These are phyloP conservation scores for Leptocoma aspasia DNA, from an alignment of 2,113 vertebrate species.

Conservation along the genomic window DNA sequence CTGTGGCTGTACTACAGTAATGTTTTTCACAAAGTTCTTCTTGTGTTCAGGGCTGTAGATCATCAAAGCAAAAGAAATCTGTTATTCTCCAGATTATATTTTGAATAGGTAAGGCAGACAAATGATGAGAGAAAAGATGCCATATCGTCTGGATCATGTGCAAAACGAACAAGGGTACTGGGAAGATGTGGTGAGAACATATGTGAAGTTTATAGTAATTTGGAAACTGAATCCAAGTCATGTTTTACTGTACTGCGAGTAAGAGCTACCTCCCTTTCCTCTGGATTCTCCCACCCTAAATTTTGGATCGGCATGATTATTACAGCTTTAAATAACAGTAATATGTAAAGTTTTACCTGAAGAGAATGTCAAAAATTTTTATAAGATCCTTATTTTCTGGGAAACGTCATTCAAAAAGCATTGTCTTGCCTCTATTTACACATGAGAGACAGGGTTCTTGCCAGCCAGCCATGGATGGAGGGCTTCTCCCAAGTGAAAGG, in stretches of 20 bases:
- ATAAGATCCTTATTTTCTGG: background rate
- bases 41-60: background rate
- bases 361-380: background rate
- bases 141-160: background rate
- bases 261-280: background rate
- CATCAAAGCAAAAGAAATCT: background rate
- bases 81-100: background rate
- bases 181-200: background rate
- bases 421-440: background rate
- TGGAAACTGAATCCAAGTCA: background rate
- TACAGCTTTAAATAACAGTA: background rate
- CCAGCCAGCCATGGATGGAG: background rate
- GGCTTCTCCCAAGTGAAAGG: background rate
- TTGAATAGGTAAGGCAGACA: background rate
- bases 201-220: background rate
- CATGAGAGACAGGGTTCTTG: background rate
- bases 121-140: background rate
- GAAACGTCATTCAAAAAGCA: background rate
- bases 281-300: background rate
- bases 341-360: background rate
- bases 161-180: background rate
- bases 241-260: background rate
- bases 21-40: background rate
- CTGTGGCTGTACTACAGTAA: background rate
- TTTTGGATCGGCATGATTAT: background rate